Evolutionary conservation across 1,140 invertebrate species (phyloP).

Genomic region (Gonioctena quinquepunctata): DNA sequence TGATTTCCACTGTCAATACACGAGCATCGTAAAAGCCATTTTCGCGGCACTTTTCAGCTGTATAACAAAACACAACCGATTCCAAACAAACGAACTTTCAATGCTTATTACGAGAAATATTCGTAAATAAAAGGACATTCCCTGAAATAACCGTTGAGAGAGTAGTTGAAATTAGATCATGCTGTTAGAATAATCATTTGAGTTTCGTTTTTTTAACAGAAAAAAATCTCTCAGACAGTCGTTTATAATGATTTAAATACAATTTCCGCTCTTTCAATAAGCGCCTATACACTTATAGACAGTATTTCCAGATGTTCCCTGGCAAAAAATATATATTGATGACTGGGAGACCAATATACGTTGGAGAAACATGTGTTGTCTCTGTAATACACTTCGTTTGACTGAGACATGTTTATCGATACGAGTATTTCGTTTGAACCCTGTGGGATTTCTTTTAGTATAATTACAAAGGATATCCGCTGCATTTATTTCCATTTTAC

Average conservation of each 20-base stretch:
- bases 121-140: neutral
- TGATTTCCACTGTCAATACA: conserved; percentile 3
- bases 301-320: conserved; percentile 19
- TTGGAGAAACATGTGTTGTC: conserved; percentile 17
- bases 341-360: conserved; percentile 16
- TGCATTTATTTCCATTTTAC: conserved; percentile 14
- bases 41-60: conserved; percentile 3
- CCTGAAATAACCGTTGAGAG: neutral
- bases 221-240: conserved; percentile 13
- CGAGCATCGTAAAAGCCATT: neutral
- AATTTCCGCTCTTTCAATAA: conserved; percentile 21
- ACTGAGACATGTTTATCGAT: neutral
- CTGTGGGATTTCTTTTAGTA: conserved; percentile 5
- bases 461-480: conserved; percentile 15
- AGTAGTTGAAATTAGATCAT: neutral
- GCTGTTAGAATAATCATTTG: conserved; percentile 1
- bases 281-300: conserved; percentile 3
- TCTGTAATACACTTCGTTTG: neutral
- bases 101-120: neutral
- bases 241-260: conserved; percentile 23
- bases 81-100: neutral
- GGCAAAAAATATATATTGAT: conserved; percentile 21
- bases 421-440: neutral
- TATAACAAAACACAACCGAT: neutral
- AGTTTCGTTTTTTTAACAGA: neutral